A percentile compares a stretch with the other conserved stretches of the same genome.
Evolutionary conservation across 1,140 invertebrate genomes (phyloP).

Genomic region (Nephila pilipes): DNA sequence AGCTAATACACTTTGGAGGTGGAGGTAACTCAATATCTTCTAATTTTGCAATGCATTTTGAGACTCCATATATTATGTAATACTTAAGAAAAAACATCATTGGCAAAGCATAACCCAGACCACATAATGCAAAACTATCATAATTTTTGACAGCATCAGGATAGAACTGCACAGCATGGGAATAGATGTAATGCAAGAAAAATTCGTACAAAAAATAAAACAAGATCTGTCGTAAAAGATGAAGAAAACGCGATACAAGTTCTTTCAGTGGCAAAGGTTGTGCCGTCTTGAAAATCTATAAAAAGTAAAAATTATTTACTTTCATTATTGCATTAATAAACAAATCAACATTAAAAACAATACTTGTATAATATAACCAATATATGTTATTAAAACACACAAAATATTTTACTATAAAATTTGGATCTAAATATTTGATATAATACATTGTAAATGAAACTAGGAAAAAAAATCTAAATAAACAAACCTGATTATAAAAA

Average conservation of each 20-base stretch:
- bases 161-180: slow-evolving; percentile 77
- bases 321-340: no score
- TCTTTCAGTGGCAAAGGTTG: not conserved
- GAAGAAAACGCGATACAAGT: not conserved
- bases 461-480: not conserved
- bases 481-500: not conserved
- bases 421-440: not conserved
- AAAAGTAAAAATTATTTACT: not conserved
- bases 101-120: slow-evolving; percentile 78
- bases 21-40: slow-evolving; percentile 76
- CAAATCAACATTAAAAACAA: no score
- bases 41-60: slow-evolving; percentile 57
- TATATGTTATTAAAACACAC: no score
- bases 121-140: slow-evolving; percentile 76
- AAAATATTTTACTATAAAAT: no score
- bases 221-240: slow-evolving; percentile 21
- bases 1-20: slow-evolving; percentile 78
- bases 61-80: slow-evolving; percentile 77
- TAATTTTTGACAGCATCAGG: slow-evolving; percentile 58
- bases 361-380: no score
- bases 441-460: not conserved
- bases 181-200: slow-evolving; percentile 77
- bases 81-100: slow-evolving; percentile 78
- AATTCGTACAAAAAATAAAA: slow-evolving; percentile 77
- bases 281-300: not conserved